Conservation (phyloP, 2,797 vertebrate species). For the Coccyzus lansbergi region DNA sequence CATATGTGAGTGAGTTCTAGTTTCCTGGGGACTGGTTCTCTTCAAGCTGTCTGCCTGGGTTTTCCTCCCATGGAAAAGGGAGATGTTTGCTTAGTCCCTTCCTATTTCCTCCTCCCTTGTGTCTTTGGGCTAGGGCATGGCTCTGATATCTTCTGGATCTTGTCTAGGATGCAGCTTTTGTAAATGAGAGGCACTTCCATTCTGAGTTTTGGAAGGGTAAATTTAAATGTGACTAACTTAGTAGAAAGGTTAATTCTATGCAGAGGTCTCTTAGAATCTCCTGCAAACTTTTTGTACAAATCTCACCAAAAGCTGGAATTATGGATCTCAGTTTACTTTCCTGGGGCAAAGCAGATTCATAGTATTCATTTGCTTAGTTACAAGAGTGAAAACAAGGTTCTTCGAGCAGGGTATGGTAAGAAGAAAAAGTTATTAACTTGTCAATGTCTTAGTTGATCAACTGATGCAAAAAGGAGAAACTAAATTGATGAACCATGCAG, state of each 20-base stretch:
- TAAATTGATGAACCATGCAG: not conserved
- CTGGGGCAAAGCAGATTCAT: not conserved
- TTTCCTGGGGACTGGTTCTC: not conserved
- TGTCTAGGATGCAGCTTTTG: not conserved
- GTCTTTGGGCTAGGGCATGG: not conserved
- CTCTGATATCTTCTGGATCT: not conserved
- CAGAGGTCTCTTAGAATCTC: not conserved
- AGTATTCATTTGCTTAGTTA: not conserved
- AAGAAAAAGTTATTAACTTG: slow-evolving; percentile 5
- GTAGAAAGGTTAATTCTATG: not conserved
- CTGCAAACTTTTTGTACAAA: not conserved
- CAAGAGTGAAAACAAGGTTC: not conserved
- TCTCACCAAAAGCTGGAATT: not conserved
- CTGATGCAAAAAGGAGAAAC: not conserved
- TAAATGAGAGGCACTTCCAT: not conserved
- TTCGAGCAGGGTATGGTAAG: not conserved
- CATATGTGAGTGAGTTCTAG: not conserved
- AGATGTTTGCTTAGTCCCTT: not conserved
- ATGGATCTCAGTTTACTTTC: not conserved
- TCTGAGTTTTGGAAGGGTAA: not conserved
- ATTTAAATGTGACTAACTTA: not conserved
- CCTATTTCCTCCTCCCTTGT: not conserved
- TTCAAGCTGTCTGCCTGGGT: not conserved
- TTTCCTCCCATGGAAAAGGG: not conserved
- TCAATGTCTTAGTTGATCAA: not conserved